These are phyloP conservation scores for Unio delphinus DNA, from an alignment of 2,888 invertebrate genomes.

Conservation along the genomic window DNA sequence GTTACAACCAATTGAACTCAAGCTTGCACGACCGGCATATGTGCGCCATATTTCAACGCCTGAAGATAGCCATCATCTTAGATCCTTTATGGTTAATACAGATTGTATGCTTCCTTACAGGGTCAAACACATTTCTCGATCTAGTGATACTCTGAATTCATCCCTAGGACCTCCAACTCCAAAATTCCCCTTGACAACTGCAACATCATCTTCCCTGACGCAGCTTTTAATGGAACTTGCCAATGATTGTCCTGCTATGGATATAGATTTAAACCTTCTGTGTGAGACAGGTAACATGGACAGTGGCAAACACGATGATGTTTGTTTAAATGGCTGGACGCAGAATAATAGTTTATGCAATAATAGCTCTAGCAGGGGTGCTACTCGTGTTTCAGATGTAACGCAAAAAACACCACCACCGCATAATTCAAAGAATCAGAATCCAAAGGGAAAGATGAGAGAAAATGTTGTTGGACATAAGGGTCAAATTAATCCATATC, in stretches of 20 bases:
- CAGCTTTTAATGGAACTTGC: slow-evolving; percentile 59
- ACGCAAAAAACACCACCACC: slow-evolving; percentile 2
- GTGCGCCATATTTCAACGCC: slow-evolving; percentile 56
- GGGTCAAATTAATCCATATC: slow-evolving; percentile 49
- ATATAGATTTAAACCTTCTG: slow-evolving; percentile 16
- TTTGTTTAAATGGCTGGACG: no score
- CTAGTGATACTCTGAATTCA: slow-evolving; percentile 60
- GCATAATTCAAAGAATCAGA: slow-evolving; percentile 1
- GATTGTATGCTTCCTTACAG: slow-evolving; percentile 41
- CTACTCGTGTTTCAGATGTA: neutral
- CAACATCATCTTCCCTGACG: slow-evolving; percentile 53
- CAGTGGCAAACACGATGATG: no score
- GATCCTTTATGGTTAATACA: slow-evolving; percentile 33
- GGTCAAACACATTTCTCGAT: slow-evolving; percentile 52
- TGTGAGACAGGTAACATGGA: slow-evolving; percentile 1
- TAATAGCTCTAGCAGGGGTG: neutral
- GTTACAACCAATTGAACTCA: slow-evolving; percentile 60
- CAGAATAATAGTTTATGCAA: neutral
- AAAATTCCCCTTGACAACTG: slow-evolving; percentile 55
- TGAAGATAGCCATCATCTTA: slow-evolving; percentile 35
- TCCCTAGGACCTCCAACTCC: slow-evolving; percentile 59
- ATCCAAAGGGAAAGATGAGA: slow-evolving; percentile 5
- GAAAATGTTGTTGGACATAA: slow-evolving; percentile 5
- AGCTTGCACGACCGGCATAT: slow-evolving; percentile 50
- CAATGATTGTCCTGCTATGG: slow-evolving; percentile 37